Base-by-base conservation (phyloP, 1,140 invertebrate genomes). In the Harlomillsia oculata region DNA sequence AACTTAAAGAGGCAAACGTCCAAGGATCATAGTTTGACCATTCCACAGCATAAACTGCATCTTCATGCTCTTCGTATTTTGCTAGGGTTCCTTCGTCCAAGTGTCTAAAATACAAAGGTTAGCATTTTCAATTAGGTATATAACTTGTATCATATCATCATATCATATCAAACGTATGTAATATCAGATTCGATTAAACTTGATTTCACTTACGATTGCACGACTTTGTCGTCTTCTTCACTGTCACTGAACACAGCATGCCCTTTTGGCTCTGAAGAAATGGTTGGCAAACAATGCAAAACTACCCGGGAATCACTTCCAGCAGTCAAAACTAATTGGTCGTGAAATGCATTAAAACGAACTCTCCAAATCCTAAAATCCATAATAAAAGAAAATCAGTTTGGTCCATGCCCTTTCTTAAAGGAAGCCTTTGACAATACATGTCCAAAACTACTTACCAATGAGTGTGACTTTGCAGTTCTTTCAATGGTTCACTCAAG, bases 11-110 rank as follows among this genome's bases (percentile, higher is more conserved):
- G 26, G 94, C 94, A 79, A 97, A 97, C 36, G 91, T 87, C 95
- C 95, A 99, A 16, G 94, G 92, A 76, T 98, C 94, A 34, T 88
- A 87, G 34, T 85, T 81, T 53, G 93, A 95, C 95, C 95, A 98
- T 73, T 95, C 93, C 1, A 86, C 88, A 68, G 86, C 87, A 76
- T 98, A 98, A 16, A 98, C 94, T 48, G 90, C 93, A 71, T 99
- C 95, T 74, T 98, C 95, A 72, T 98, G 94, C 66, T 96, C 89
- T 70, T 97, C 92, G 70, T 93, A 96, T 60, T 80, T 87, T 60
- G 84, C 83, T 37, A 95, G 78, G 0, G 87, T 82, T 29, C 85
- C 89, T 76, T 92, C 94, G 49, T 72, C 59, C 21, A 69, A 50
- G n/a, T n/a, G n/a, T n/a, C n/a, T n/a, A n/a, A n/a, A n/a, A n/a